A percentile compares a stretch with the other conserved stretches of the same genome.
Conservation (phyloP, 2,797 vertebrate species). For the Paramormyrops hopkinsi region DNA sequence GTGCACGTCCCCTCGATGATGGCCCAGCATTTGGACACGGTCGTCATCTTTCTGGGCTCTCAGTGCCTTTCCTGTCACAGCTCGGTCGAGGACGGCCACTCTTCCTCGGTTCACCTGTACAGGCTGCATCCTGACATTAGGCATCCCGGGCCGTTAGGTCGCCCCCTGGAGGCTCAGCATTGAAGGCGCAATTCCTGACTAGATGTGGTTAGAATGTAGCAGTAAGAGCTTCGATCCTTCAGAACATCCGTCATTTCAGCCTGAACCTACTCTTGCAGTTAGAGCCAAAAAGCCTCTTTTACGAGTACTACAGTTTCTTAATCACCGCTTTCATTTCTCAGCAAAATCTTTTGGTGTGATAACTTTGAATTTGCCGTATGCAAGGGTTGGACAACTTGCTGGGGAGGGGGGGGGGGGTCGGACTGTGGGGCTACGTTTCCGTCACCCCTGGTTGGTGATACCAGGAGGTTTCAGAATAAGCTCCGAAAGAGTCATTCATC, state of each 20-base stretch:
- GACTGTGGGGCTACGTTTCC: background rate
- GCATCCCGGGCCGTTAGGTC: background rate
- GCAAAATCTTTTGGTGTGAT: conserved; percentile 14
- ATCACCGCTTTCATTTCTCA: background rate
- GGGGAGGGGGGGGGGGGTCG: conserved; percentile 13
- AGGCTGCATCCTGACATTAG: background rate
- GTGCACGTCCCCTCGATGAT: background rate
- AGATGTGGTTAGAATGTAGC: background rate
- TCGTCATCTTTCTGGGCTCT: background rate
- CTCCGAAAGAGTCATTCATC: background rate
- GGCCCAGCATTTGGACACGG: background rate
- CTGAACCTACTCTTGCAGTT: background rate
- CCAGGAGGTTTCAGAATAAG: background rate
- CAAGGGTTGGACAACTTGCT: conserved; percentile 39
- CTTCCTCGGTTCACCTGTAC: background rate
- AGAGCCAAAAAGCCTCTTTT: background rate
- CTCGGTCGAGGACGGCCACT: conserved; percentile 16
- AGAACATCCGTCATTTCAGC: background rate
- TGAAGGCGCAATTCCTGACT: background rate
- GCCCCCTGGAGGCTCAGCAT: background rate
- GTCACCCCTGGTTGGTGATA: background rate
- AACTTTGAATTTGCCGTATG: conserved; percentile 30
- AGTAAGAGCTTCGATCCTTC: background rate
- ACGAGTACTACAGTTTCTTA: background rate
- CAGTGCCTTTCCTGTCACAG: conserved; percentile 25